A percentile compares a stretch with the other conserved stretches of the same genome.
Conservation (phyloP, 2,113 vertebrate species). For the Eidolon helvum region DNA sequence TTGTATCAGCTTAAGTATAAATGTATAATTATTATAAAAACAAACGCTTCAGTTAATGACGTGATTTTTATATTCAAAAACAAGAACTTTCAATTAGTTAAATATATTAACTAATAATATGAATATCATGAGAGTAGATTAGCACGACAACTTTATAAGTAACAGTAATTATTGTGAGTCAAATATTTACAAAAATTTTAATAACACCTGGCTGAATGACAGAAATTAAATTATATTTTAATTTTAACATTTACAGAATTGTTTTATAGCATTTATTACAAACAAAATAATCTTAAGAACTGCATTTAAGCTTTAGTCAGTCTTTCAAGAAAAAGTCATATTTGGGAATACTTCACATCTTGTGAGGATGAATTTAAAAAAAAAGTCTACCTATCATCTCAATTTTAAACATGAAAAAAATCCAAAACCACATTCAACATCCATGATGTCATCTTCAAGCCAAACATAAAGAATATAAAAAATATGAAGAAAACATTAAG, state of each 20-base stretch:
- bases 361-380: neutral
- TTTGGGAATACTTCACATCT: neutral
- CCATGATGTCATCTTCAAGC: neutral
- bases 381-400: neutral
- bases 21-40: neutral
- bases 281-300: neutral
- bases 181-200: slow-evolving; percentile 37
- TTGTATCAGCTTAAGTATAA: neutral
- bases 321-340: neutral
- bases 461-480: neutral
- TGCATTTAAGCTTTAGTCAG: neutral
- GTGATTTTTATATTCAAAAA: neutral
- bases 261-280: neutral
- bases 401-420: slow-evolving; percentile 1
- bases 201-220: neutral
- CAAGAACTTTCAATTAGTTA: neutral
- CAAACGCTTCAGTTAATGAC: neutral
- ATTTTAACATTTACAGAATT: neutral
- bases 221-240: neutral
- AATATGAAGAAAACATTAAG: neutral
- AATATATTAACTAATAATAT: neutral
- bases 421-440: neutral
- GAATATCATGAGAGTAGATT: neutral
- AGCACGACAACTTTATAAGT: neutral
- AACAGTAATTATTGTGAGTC: neutral